Base-by-base conservation (phyloP, 1,140 invertebrate genomes). In the Drosophila repleta region DNA sequence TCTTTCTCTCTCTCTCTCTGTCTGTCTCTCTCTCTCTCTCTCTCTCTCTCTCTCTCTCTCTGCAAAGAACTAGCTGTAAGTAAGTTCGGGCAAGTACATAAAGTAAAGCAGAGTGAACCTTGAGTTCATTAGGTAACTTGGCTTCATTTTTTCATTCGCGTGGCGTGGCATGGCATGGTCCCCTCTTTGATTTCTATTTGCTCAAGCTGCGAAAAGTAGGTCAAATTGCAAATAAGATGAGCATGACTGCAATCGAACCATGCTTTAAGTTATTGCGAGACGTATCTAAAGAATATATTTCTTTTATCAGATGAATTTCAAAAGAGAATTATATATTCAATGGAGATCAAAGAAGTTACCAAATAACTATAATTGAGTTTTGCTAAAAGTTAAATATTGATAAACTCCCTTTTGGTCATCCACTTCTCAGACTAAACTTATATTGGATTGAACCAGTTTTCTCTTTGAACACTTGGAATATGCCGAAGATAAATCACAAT, bases 101-200 rank as follows among this genome's bases (percentile, higher is more conserved):
- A 24, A 64, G 48, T 48, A 35, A 13, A 35, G 32, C 11, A 24
- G 17, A 39, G 48, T 26, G 51, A 68, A 62, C 63, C 69, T 66
- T 66, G 69, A 68, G 64, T 73, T 72, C 69, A 67, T 72, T 72
- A 72, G 63, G 37, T 24, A 55, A 41, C 63, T 72, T 43, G 15
- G 29, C 15, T 20, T 66, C 61, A 45, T 62, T 46, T 29, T 43
- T 17, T 3, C 8, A 18, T 21, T 20, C 3, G 26, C 26, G 26
- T 29, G 6, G 26, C 26, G 17, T 20, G 26, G 26, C 26, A 6
- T 29, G 6, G 26, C 26, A 4, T 3, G 3, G 6, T 4, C 11
- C 32, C 32, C 29, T 20, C 39, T 17, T 29, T 65, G 62, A 52
- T 45, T 72, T 66, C 45, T 53, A 21, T 43, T 71, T 71, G 46